Evolutionary conservation across 2,888 invertebrate genomes (phyloP).

Genomic region (Cremastobaeus sp.): DNA sequence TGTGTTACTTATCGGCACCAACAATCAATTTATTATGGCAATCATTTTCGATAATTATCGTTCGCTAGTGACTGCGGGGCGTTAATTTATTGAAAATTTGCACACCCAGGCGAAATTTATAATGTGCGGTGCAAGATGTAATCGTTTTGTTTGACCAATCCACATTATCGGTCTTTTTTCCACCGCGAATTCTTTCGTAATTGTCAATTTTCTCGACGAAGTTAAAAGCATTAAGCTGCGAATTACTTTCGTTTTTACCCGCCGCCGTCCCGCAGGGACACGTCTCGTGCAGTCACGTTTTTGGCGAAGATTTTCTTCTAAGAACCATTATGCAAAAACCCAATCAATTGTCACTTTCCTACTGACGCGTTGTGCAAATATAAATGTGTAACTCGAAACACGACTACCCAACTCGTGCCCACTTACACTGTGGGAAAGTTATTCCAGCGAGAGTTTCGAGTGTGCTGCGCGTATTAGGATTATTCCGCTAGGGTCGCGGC

Average conservation of each 20-base stretch:
- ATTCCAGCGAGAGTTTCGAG: constrained; percentile 58
- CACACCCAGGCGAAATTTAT: constrained; percentile 13
- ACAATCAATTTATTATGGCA: constrained; percentile 27
- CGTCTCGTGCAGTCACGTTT: too few species aligned
- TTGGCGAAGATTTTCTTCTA: too few species aligned
- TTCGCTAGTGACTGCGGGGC: constrained; percentile 9
- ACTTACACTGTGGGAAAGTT: constrained; percentile 59
- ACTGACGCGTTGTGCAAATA: constrained; percentile 28
- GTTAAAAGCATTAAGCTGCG: too few species aligned
- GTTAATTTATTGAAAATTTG: constrained; percentile 35
- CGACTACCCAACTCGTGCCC: constrained; percentile 37
- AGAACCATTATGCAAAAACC: too few species aligned
- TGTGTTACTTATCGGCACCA: constrained; percentile 21
- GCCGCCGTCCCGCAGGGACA: too few species aligned
- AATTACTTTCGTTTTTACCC: too few species aligned
- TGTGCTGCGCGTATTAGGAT: constrained; percentile 55
- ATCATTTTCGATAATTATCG: constrained; percentile 42
- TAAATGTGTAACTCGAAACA: constrained; percentile 28
- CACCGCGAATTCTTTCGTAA: too few species aligned
- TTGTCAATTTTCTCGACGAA: too few species aligned
- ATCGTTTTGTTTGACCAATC: constrained; percentile 3
- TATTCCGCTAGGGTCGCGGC: constrained; percentile 57
- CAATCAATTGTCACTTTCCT: too few species aligned
- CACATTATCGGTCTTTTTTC: constrained; percentile 9
- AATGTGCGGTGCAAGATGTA: constrained; percentile 7